phyloP scores from a whole-genome alignment of 2,797 vertebrate genomes.

The Synanceia verrucosa region DNA sequence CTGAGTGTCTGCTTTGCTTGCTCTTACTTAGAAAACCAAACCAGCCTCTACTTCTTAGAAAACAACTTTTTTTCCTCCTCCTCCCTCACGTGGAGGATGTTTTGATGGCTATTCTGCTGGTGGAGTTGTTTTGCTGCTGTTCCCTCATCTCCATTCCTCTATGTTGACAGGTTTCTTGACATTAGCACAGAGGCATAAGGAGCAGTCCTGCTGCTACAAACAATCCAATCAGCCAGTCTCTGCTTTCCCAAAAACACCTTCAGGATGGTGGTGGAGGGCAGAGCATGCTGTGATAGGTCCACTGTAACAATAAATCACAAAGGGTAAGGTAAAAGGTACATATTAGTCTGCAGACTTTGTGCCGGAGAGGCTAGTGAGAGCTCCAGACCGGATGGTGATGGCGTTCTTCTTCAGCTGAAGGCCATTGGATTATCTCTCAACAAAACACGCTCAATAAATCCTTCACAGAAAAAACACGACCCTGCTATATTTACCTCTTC shows the following conservation, averaged over 20 bases:
- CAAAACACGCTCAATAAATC: conserved; percentile 26
- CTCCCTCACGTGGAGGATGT: conserved; percentile 37
- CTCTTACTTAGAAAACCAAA: conserved; percentile 55
- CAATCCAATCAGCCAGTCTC: conserved; percentile 29
- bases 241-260: conserved; percentile 29
- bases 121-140: conserved; percentile 44
- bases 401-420: conserved; percentile 28
- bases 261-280: not conserved
- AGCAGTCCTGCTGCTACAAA: conserved; percentile 65
- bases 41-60: conserved; percentile 49
- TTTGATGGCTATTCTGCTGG: conserved; percentile 56
- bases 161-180: conserved; percentile 27
- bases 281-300: conserved; percentile 7
- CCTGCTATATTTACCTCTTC: conserved; percentile 44
- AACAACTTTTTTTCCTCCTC: conserved; percentile 20
- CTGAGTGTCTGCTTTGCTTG: conserved; percentile 6
- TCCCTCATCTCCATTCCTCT: conserved; percentile 18
- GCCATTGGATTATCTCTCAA: conserved; percentile 22
- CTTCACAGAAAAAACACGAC: conserved; percentile 42
- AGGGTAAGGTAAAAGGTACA: too few species aligned
- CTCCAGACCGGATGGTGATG: conserved; percentile 14
- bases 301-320: not conserved
- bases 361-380: conserved; percentile 37
- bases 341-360: not conserved
- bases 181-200: conserved; percentile 18